Evolutionary conservation across 2,888 invertebrate species (phyloP), one percentile per base, ranked within the genome.

Genomic region (Ectobius pallidus): DNA sequence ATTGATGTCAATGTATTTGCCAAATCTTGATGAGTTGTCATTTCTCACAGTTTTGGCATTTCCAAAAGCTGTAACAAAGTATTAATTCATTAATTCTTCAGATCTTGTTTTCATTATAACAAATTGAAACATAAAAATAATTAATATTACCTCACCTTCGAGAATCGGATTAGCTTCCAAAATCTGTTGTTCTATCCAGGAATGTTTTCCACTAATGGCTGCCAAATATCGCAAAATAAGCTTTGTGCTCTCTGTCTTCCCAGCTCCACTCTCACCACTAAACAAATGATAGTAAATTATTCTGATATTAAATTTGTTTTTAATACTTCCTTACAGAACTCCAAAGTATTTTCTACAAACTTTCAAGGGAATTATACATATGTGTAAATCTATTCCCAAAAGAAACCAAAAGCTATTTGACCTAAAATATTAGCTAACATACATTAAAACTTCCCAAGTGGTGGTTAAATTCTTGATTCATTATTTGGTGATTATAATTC

Each of bases 101-200:
- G 0, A 49, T 49, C 18, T n/a, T 2, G 4, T 49, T 7, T 61
- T 52, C 20, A 52, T 30, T 25, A 27, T n/a, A n/a, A n/a, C n/a
- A n/a, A n/a, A n/a, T n/a, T n/a, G n/a, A n/a, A n/a, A n/a, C n/a
- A n/a, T n/a, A 46, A 46, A 14, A 4, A 46, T n/a, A 46, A n/a
- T 46, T 11, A 46, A 14, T 7, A 14, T 46, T 46, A n/a, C n/a
- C 65, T 71, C 77, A 89, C 89, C 89, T 88, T 98, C 97, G 80
- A 98, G 86, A 77, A 98, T 95, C 0, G 97, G 97, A 86, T 98
- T 98, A 0, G 97, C 94, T 84, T 97, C 97, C 76, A 98, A 89
- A 74, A 98, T 97, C 83, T 98, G 97, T 80, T 98, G 96, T 82
- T 97, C 97, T 74, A 97, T 96, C 97, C 97, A 97, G 0, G 96